phyloP scores from a whole-genome alignment of 2,113 vertebrate genomes.

The Synodontis membranacea region DNA sequence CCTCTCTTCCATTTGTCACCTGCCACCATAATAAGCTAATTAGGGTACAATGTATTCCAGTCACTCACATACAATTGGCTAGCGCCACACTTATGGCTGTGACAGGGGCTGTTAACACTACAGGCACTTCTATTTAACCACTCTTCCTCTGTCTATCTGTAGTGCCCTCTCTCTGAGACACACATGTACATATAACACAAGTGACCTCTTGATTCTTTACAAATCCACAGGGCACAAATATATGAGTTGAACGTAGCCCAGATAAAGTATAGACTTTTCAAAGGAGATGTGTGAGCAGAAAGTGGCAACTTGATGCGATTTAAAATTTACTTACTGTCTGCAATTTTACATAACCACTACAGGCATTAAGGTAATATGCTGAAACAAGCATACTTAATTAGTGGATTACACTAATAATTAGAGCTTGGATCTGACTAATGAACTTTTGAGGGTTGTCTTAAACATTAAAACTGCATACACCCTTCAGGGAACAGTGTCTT shows the following conservation, averaged over 20 bases:
- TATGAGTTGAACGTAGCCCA: background rate
- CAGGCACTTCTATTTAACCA: conserved; percentile 19
- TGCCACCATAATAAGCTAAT: conserved; percentile 54
- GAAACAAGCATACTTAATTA: conserved; percentile 15
- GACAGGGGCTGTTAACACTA: conserved; percentile 2
- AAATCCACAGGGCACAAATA: background rate
- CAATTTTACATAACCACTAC: background rate
- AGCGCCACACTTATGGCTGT: background rate
- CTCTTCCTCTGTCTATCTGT: background rate
- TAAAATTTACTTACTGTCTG: background rate
- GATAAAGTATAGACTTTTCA: background rate
- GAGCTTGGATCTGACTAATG: background rate
- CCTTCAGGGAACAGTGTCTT: background rate
- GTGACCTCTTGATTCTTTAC: background rate
- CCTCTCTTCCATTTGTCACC: conserved; percentile 52
- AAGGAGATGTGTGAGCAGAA: background rate
- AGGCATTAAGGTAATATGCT: conserved; percentile 9
- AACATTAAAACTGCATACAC: background rate
- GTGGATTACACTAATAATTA: background rate
- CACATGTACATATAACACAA: background rate
- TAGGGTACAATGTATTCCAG: conserved; percentile 33
- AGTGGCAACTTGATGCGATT: background rate
- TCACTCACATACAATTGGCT: conserved; percentile 4
- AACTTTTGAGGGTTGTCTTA: background rate
- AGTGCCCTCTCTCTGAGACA: background rate